Evolutionary conservation across 2,888 invertebrate species (phyloP).

Genomic region (Netelia virgata): DNA sequence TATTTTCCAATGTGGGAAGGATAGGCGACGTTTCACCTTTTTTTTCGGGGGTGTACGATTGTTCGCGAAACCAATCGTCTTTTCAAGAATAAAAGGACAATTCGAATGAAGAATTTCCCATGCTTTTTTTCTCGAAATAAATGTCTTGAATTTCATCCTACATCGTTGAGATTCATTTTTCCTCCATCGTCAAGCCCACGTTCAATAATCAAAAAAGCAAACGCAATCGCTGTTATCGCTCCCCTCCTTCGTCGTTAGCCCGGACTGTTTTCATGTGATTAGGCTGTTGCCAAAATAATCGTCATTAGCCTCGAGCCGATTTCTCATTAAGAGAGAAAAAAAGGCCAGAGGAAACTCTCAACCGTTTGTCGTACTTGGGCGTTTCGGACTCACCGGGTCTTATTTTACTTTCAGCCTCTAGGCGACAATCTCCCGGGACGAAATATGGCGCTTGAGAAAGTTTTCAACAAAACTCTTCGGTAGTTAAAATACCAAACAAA

Average conservation of each 20-base stretch:
- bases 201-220: not conserved
- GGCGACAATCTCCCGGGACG: too few species aligned
- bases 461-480: not conserved
- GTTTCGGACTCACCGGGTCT: constrained; percentile 29
- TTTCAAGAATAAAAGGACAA: not conserved
- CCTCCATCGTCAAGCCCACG: not conserved
- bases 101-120: not conserved
- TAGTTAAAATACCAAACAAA: not conserved
- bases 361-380: not conserved
- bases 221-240: constrained; percentile 41
- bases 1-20: not conserved
- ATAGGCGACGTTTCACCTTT: not conserved
- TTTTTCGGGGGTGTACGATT: not conserved
- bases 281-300: constrained; percentile 60
- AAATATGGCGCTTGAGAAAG: not conserved
- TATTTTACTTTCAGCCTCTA: constrained; percentile 19
- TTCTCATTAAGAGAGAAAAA: constrained; percentile 22
- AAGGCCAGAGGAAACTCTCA: not conserved
- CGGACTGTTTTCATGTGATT: constrained; percentile 2
- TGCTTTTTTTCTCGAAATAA: not conserved
- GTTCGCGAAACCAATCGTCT: not conserved
- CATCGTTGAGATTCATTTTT: not conserved
- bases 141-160: not conserved
- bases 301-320: constrained; percentile 1
- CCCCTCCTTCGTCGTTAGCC: not conserved